Evolutionary conservation across 2,113 vertebrate genomes (phyloP).

Genomic region (Anthoscopus minutus): DNA sequence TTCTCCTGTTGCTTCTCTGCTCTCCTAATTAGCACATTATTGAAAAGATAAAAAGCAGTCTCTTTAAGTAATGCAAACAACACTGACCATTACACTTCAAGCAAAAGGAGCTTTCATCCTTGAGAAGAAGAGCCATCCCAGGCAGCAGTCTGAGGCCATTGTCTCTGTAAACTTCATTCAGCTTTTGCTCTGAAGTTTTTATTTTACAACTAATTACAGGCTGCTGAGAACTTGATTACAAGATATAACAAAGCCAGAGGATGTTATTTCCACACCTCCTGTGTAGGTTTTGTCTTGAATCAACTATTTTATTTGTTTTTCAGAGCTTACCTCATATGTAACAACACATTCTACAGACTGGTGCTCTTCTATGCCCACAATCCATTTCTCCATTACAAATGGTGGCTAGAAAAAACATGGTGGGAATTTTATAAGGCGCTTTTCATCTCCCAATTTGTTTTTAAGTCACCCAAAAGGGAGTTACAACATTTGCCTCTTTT

Average conservation of each 20-base stretch:
- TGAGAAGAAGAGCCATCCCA: neutral
- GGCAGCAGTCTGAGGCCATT: neutral
- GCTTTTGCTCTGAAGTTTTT: constrained; percentile 18
- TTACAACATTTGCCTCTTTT: neutral
- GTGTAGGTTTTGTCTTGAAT: neutral
- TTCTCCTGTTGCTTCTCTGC: constrained; percentile 13
- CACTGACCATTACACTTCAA: neutral
- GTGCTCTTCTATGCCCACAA: constrained; percentile 81
- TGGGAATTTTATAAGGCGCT: neutral
- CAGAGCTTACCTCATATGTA: constrained; percentile 87
- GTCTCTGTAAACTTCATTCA: constrained; percentile 20
- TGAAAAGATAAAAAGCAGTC: constrained; percentile 1
- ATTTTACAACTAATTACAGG: constrained; percentile 39
- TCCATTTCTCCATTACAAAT: constrained; percentile 98
- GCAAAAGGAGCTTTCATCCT: neutral
- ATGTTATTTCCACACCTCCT: neutral
- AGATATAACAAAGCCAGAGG: neutral
- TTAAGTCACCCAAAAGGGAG: neutral
- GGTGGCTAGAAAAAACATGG: constrained; percentile 83
- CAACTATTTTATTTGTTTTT: neutral
- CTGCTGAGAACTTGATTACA: constrained; percentile 4
- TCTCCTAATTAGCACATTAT: constrained; percentile 32
- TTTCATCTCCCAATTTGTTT: neutral
- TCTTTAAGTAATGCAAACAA: neutral
- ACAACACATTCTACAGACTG: constrained; percentile 88